Conservation (phyloP, 2,113 vertebrate genomes). For the Poecile atricapillus region DNA sequence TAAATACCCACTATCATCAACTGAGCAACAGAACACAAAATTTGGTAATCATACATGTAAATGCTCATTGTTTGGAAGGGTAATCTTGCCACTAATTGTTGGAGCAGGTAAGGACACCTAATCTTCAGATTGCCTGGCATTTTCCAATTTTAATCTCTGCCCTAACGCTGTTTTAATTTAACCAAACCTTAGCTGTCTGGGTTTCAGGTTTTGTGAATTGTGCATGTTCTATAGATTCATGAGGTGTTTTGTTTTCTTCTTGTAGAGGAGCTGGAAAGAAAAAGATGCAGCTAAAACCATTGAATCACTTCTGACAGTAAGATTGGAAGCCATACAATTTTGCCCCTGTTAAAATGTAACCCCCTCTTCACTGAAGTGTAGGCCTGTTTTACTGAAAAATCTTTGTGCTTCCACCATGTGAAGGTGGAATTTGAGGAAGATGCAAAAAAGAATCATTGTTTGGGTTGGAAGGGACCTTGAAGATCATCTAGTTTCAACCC, state of each 20-base stretch:
- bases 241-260: neutral
- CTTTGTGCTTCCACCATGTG: neutral
- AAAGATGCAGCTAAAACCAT: neutral
- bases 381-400: neutral
- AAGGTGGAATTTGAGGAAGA: neutral
- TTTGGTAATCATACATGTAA: neutral
- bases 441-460: neutral
- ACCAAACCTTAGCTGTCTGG: neutral
- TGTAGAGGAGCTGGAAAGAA: neutral
- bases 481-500: neutral
- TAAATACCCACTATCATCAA: neutral
- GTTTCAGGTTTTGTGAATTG: neutral
- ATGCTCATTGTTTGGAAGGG: neutral
- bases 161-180: neutral
- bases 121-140: neutral
- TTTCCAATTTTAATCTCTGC: neutral
- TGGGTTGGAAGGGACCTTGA: neutral
- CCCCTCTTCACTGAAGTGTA: neutral
- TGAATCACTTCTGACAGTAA: neutral
- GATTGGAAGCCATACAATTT: neutral
- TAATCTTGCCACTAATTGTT: neutral
- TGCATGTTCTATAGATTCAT: neutral
- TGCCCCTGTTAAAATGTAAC: neutral
- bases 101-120: neutral
- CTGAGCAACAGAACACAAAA: neutral